phyloP scores from a whole-genome alignment of 2,797 vertebrate species.

The Ambastaia sidthimunki region DNA sequence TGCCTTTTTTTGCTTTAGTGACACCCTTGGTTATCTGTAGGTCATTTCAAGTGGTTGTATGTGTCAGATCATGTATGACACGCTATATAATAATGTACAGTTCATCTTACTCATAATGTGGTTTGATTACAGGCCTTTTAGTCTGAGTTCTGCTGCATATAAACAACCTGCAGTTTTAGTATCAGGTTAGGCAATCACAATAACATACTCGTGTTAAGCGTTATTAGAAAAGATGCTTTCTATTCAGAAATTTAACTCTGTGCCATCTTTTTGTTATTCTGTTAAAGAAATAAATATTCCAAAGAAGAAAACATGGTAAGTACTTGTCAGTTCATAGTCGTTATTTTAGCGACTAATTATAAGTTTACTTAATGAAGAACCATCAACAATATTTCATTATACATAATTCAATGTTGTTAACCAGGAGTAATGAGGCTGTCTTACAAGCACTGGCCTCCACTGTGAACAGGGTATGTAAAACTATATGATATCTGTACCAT shows the following conservation, averaged over 20 bases:
- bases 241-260: background rate
- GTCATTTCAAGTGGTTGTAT: slow-evolving; percentile 34
- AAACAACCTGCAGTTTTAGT: slow-evolving; percentile 68
- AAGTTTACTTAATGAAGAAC: background rate
- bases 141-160: slow-evolving; percentile 63
- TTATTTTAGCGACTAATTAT: background rate
- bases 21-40: slow-evolving; percentile 4
- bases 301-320: slow-evolving; percentile 91
- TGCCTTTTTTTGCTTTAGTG: background rate
- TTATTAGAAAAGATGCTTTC: background rate
- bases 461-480: slow-evolving; percentile 80
- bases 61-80: background rate
- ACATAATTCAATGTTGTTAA: slow-evolving; percentile 42
- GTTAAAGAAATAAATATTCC: slow-evolving; percentile 83
- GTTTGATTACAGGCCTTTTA: slow-evolving; percentile 74
- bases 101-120: background rate
- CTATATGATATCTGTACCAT: background rate
- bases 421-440: slow-evolving; percentile 88
- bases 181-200: slow-evolving; percentile 72
- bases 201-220: background rate
- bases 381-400: background rate
- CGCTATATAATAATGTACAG: background rate
- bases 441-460: slow-evolving; percentile 87
- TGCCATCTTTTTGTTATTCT: slow-evolving; percentile 53
- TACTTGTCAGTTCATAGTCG: slow-evolving; percentile 35